phyloP scores from a whole-genome alignment of 2,888 invertebrate species.

The Hydropsyche betteni region DNA sequence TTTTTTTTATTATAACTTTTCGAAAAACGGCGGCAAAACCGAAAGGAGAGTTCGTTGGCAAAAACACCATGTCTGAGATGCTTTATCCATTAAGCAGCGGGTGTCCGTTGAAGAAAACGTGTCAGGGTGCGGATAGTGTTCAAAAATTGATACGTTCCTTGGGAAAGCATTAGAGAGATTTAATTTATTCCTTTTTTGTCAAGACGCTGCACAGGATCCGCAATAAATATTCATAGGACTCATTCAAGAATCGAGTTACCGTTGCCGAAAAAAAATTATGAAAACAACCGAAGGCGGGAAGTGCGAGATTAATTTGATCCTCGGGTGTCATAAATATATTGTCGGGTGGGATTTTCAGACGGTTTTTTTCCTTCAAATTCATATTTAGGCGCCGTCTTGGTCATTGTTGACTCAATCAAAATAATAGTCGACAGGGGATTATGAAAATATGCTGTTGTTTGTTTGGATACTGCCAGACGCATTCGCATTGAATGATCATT shows the following conservation, averaged over 20 bases:
- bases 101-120: constrained; percentile 43
- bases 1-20: background rate
- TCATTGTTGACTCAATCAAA: background rate
- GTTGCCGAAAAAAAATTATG: background rate
- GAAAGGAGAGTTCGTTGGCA: constrained; percentile 35
- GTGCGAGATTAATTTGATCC: background rate
- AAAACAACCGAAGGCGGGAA: background rate
- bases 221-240: no score
- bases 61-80: constrained; percentile 22
- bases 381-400: background rate
- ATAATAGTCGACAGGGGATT: background rate
- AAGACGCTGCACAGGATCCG: background rate
- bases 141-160: constrained; percentile 30
- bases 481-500: no score
- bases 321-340: background rate
- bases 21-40: constrained; percentile 34
- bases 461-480: background rate
- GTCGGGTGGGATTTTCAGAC: background rate
- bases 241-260: background rate
- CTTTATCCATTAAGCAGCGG: constrained; percentile 48
- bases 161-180: background rate
- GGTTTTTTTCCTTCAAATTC: background rate
- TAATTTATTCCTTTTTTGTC: constrained; percentile 2
- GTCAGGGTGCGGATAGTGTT: constrained; percentile 47
- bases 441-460: constrained; percentile 6